Base-by-base conservation (phyloP, 2,888 invertebrate genomes). In the Aphelenchoides bicaudatus region DNA sequence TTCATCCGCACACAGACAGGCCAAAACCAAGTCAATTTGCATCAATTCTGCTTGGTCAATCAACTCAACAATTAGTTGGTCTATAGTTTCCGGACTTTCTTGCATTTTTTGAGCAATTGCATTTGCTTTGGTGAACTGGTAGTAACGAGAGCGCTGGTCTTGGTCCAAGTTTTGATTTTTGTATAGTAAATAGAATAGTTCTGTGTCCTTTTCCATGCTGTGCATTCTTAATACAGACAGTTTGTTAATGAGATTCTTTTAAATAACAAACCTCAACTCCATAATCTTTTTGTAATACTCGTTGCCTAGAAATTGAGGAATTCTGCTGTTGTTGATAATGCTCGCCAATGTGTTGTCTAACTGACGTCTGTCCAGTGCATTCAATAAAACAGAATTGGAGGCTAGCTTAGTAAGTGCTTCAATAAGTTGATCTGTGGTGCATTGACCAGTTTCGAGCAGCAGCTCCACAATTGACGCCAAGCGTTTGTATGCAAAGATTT, bases 1-100 rank as follows among this genome's bases (percentile, higher is more conserved):
- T 2, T 37, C 58, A 21, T 57, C 63, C 3, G 50, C 64, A 21
- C 62, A 65, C 25, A 62, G 13, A 65, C 63, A 2, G 58, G 29
- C 25, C 65, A 62, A 3, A 65, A 5, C n/a, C 27, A 59, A 38
- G 29, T 58, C 58, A 29, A 58, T 34, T 10, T 21, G 43, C 23
- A 21, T 25, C 10, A 43, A 19, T 10, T 43, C 43, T 8, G 43
- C 43, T 19, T n/a, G 25, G 23, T 43, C 43, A 19, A 43, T 25
- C 8, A 43, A n/a, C 23, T 43, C 43, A 6, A 43, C 43, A n/a
- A 25, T 25, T 8, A 43, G 43, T 25, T 10, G 10, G 43, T 43
- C 43, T 10, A 43, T 43, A n/a, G 43, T 10, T n/a, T n/a, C 43
- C 16, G 43, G 6, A 25, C 25, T 43, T 6, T 8, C 10, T 6